Evolutionary conservation across 2,797 vertebrate genomes (phyloP).

Genomic region (Danionella dracula): DNA sequence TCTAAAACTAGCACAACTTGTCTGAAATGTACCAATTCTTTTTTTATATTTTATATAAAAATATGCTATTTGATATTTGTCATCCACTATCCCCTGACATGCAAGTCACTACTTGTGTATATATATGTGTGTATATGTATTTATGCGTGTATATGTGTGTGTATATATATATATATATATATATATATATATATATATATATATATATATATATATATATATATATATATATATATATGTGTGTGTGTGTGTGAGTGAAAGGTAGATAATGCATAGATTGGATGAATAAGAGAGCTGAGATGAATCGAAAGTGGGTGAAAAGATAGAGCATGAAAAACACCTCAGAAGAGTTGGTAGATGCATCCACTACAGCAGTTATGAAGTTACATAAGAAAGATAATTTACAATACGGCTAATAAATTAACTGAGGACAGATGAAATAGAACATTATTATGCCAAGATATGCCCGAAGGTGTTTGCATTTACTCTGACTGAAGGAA

Average conservation of each 20-base stretch:
- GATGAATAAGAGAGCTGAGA: conserved; percentile 48
- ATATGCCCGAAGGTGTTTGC: conserved; percentile 26
- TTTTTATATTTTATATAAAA: too few species aligned
- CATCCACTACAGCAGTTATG: conserved; percentile 43
- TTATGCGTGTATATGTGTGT: too few species aligned
- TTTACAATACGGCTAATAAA: conserved; percentile 39
- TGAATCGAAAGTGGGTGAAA: conserved; percentile 27
- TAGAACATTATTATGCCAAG: conserved; percentile 36
- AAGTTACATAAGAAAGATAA: conserved; percentile 50
- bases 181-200: too few species aligned
- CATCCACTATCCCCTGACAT: conserved; percentile 60
- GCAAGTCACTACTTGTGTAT: conserved; percentile 72
- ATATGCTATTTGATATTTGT: conserved; percentile 78
- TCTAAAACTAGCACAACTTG: too few species aligned
- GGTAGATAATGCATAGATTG: conserved; percentile 59
- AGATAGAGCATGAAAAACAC: conserved; percentile 43
- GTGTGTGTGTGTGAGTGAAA: too few species aligned
- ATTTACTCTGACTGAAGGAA: conserved; percentile 17
- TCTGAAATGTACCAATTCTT: too few species aligned
- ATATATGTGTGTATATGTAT: too few species aligned
- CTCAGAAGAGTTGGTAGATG: conserved; percentile 39
- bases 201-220: too few species aligned
- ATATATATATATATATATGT: too few species aligned
- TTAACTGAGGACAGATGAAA: conserved; percentile 21
- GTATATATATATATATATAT: too few species aligned